These are phyloP conservation scores for Drosophila tripunctata DNA, from an alignment of 2,888 invertebrate species.

Conservation along the genomic window DNA sequence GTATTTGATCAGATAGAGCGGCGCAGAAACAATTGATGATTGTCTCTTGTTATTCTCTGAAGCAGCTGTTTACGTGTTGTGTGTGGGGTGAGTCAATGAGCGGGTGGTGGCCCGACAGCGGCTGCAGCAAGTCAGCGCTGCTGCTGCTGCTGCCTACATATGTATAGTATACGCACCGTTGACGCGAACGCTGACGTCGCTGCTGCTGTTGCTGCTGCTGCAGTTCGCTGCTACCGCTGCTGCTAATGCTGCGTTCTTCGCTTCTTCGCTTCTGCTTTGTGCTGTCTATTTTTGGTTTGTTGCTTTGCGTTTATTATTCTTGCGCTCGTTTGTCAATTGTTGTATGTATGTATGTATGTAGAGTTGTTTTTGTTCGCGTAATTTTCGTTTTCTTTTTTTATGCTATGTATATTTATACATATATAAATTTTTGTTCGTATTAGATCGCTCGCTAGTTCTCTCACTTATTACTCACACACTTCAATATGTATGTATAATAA, in stretches of 20 bases:
- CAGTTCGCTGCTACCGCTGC: constrained; percentile 1
- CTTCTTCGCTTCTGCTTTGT: constrained; percentile 13
- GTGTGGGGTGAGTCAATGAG: constrained; percentile 57
- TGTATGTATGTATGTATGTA: constrained; percentile 29
- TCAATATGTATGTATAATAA: constrained; percentile 24
- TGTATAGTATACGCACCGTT: constrained; percentile 73
- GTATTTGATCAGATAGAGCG: constrained; percentile 45
- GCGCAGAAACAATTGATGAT: constrained; percentile 58
- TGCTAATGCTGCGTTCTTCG: background rate
- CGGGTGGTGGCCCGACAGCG: constrained; percentile 17
- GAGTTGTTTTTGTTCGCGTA: constrained; percentile 61
- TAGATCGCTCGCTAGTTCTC: constrained; percentile 71
- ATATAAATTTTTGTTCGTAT: constrained; percentile 50
- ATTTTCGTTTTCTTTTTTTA: constrained; percentile 60
- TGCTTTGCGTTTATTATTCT: constrained; percentile 55
- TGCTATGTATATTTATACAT: constrained; percentile 35
- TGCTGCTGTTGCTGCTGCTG: constrained; percentile 11
- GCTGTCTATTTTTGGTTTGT: constrained; percentile 75
- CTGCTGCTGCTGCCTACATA: constrained; percentile 8
- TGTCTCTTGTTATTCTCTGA: constrained; percentile 57
- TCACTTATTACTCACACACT: constrained; percentile 53
- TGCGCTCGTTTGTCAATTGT: constrained; percentile 53
- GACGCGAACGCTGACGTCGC: constrained; percentile 33
- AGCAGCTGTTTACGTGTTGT: constrained; percentile 53
- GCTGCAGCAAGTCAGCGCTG: constrained; percentile 6